Evolutionary conservation across 1,140 invertebrate species (phyloP), one percentile per base, ranked within the genome.

Genomic region (Ridgeia piscesae): DNA sequence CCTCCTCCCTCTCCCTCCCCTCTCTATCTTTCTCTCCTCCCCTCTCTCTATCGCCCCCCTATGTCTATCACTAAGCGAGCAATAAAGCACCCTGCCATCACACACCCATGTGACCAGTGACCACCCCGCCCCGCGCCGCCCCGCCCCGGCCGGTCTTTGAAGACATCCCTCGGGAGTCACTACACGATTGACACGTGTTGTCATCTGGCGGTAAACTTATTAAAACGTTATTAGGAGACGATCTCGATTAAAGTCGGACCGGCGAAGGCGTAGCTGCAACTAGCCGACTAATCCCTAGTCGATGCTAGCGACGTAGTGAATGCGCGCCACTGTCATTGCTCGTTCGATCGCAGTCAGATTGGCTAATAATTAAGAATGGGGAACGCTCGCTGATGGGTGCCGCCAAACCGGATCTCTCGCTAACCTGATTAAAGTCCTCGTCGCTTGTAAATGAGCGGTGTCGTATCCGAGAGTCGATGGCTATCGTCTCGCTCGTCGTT

Each of bases 151-250:
- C 58, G 58, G 58, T 21, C 58, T 77, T 77, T 77, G 58, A 77
- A 77, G 58, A 77, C 58, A 21, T 77, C 58, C 58, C 58, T 9
- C 27, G 58, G 58, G 58, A 77, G 58, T 31, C 17, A 77, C 58
- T 77, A 77, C 4, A 77, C 58, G 58, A 77, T 27, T 77, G 58
- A 77, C 58, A 77, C 58, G 58, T 77, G 58, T 77, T 21, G 58
- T 77, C 58, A 77, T 77, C 58, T 77, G 58, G 58, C 58, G 58
- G 58, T 77, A 77, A 77, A 77, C 58, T 77, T 77, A 77, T 77
- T 77, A 77, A 77, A 77, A 77, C 58, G 58, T 77, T 77, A 77
- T 77, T 77, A 77, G 58, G 58, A 77, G 0, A 21, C 58, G 58
- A 77, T 77, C 58, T 77, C 58, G 58, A 77, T 77, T 77, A 77